Evolutionary conservation across 2,888 invertebrate species (phyloP).

Genomic region (Parnassius smintheus): DNA sequence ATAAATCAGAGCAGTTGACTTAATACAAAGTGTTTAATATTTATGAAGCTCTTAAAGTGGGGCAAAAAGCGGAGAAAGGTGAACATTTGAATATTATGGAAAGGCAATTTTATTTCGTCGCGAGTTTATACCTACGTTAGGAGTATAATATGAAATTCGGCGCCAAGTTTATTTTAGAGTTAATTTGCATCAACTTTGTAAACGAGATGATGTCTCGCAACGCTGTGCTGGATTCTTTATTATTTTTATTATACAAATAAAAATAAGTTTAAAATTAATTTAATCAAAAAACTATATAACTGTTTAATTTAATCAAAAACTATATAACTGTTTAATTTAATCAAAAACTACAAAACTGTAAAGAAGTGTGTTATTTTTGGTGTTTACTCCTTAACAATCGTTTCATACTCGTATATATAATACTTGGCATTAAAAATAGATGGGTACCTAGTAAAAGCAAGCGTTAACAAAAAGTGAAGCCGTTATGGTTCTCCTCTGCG

Average conservation of each 20-base stretch:
- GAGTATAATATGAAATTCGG: neutral
- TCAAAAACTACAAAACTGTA: no score
- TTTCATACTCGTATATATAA: no score
- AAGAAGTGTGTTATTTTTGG: no score
- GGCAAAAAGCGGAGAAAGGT: neutral
- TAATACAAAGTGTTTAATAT: conserved; percentile 2
- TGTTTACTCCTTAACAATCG: no score
- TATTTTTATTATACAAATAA: no score
- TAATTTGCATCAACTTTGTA: conserved; percentile 12
- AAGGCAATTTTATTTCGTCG: conserved; percentile 5
- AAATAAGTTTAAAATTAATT: no score
- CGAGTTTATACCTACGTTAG: neutral
- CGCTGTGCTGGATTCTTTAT: neutral
- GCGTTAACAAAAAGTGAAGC: no score
- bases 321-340: no score
- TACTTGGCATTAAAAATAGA: no score
- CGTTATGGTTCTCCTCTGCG: no score
- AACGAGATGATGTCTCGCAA: neutral
- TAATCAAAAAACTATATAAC: neutral
- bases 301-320: neutral
- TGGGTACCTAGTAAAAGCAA: no score
- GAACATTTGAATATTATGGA: conserved; percentile 3
- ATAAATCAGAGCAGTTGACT: neutral
- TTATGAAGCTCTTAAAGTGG: neutral
- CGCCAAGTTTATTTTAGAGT: neutral